A percentile compares a stretch with the other conserved stretches of the same genome.
phyloP scores from a whole-genome alignment of 2,888 invertebrate genomes.

The Phorcus lineatus region DNA sequence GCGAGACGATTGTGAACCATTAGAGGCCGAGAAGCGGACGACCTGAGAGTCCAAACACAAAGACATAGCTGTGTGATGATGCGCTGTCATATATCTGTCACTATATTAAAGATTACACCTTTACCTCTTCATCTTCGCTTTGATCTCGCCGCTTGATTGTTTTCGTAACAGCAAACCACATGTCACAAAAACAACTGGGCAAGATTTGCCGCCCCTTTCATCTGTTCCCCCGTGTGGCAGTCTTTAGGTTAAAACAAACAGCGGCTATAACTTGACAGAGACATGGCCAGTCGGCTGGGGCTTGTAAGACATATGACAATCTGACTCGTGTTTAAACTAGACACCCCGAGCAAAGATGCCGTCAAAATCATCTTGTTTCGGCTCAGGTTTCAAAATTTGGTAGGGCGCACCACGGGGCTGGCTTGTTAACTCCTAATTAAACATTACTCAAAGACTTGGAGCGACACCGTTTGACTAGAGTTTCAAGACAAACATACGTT shows the following conservation, averaged over 20 bases:
- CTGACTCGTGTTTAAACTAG: constrained; percentile 1
- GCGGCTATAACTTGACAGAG: neutral
- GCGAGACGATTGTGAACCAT: neutral
- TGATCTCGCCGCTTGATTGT: constrained; percentile 13
- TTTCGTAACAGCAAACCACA: constrained; percentile 18
- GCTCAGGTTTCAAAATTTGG: neutral
- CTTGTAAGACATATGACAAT: constrained; percentile 8
- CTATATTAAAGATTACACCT: constrained; percentile 21
- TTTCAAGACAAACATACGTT: constrained; percentile 3
- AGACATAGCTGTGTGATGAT: neutral
- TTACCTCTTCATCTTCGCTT: neutral
- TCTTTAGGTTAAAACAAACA: constrained; percentile 6
- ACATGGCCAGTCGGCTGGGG: neutral
- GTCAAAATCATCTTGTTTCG: neutral
- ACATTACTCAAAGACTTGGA: neutral
- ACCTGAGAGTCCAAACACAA: neutral
- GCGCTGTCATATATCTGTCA: constrained; percentile 21
- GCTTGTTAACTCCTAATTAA: constrained; percentile 19
- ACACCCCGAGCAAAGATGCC: neutral
- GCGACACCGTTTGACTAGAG: neutral
- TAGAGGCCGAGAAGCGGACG: neutral
- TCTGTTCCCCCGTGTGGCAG: constrained; percentile 1
- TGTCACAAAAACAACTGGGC: constrained; percentile 18
- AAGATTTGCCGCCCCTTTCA: neutral
- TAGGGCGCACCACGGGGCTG: neutral